Evolutionary conservation across 1,140 invertebrate genomes (phyloP).

Genomic region (Colletes latitarsis): DNA sequence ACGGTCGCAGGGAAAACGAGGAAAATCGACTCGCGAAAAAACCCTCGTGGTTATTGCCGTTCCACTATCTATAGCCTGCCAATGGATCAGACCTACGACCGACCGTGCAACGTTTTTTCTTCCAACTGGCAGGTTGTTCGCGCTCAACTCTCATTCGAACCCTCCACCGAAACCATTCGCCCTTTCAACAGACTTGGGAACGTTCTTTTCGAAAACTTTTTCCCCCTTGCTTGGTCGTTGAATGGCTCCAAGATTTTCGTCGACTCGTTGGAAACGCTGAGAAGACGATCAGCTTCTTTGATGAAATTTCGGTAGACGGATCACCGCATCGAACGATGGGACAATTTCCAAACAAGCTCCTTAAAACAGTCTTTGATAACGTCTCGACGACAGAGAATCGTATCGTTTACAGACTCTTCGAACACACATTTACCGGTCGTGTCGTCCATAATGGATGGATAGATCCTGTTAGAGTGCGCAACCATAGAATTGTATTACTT

Average conservation of each 20-base stretch:
- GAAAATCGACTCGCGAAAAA: constrained; percentile 51
- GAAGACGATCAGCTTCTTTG: constrained; percentile 45
- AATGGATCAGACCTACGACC: constrained; percentile 54
- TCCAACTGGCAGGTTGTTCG: constrained; percentile 25
- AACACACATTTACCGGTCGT: no score
- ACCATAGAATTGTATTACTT: no score
- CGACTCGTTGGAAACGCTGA: constrained; percentile 36
- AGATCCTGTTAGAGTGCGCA: no score
- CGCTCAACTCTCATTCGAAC: constrained; percentile 15
- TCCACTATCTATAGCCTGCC: constrained; percentile 8
- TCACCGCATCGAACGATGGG: not conserved
- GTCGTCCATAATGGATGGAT: no score
- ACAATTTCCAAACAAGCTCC: no score
- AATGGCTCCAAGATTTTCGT: constrained; percentile 40
- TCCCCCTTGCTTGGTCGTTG: not conserved
- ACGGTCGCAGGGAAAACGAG: constrained; percentile 12
- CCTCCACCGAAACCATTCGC: not conserved
- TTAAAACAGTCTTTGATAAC: no score
- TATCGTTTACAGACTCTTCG: no score
- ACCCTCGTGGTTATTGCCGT: constrained; percentile 52
- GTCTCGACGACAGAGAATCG: no score
- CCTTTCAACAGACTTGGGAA: constrained; percentile 1
- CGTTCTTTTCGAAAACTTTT: constrained; percentile 17
- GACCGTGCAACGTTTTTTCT: constrained; percentile 48
- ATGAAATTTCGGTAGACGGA: not conserved